Evolutionary conservation across 1,140 invertebrate species (phyloP).

Genomic region (Caenorhabditis tropicalis): DNA sequence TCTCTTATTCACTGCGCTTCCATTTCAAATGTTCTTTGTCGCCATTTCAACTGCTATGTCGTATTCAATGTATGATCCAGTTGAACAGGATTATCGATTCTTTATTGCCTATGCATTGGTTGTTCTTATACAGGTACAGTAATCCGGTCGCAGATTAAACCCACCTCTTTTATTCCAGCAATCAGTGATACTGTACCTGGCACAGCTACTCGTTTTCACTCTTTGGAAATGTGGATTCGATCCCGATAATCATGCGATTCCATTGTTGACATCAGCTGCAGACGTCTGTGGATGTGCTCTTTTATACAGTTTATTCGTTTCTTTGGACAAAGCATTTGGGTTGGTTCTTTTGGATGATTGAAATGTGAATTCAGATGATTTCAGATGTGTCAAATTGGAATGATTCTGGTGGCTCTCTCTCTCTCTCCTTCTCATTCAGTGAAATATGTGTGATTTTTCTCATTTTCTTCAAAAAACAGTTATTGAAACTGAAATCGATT

Average conservation of each 20-base stretch:
- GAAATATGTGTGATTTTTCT: too few relatives aligned
- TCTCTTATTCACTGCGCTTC: slow-evolving; percentile 3
- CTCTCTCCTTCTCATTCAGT: too few relatives aligned
- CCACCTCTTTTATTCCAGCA: background rate
- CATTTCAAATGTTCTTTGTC: slow-evolving; percentile 35
- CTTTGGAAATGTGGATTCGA: background rate
- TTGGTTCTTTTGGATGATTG: background rate
- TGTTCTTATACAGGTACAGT: background rate
- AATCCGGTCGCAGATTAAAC: background rate
- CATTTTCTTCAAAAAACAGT: too few relatives aligned
- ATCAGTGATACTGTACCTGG: background rate
- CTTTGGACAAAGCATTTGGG: background rate
- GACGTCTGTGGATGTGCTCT: slow-evolving; percentile 26
- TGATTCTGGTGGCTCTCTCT: background rate
- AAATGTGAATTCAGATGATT: background rate
- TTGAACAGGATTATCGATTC: background rate
- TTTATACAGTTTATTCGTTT: background rate
- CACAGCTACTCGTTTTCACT: background rate
- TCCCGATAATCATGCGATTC: slow-evolving; percentile 36
- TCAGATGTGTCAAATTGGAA: background rate
- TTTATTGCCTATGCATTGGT: background rate
- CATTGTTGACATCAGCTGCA: background rate
- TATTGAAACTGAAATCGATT: too few relatives aligned
- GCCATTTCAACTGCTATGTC: background rate
- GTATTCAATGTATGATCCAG: background rate